Base-by-base conservation (phyloP, 2,797 vertebrate species). In the Denticeps clupeoides region DNA sequence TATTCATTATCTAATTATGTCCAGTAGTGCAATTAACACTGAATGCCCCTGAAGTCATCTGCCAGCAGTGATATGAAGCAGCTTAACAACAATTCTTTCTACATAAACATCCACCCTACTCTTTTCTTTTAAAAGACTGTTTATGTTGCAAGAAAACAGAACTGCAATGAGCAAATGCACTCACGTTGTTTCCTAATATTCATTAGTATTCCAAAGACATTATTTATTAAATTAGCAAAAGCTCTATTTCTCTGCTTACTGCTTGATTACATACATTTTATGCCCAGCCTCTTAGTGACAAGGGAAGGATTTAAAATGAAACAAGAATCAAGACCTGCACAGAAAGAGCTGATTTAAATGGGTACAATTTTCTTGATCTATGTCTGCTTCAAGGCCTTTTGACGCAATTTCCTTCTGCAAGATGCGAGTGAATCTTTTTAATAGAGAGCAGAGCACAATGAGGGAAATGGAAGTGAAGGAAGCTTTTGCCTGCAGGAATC, bases 361-460 rank as follows among this genome's bases (percentile, higher is more conserved):
- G 54, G 53, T 58, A 49, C 60, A 53, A 18, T 54, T 59, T 48
- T 51, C 58, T 64, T 70, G 49, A 71, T 72, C 40, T 53, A 61
- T 64, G 54, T 63, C 55, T 53, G 51, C 56, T 71, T 54, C 56
- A 58, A 57, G 58, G 53, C 51, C 45, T 68, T 69, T 68, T 66
- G 32, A 50, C 63, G 60, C 46, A 61, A 60, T 70, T 68, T 65
- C 51, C 48, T 63, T 45, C 8, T 47, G 38, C 43, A 51, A 55
- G 49, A 49, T 67, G 52, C 55, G 29, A 51, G 50, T 32, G 29
- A 67, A 49, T 59, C 46, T 62, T 53, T 64, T 60, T 59, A 41
- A 68, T 45, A 58, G 55, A 66, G 42, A 59, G 53, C 35, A 44
- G 43, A 45, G 42, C 29, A 53, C 38, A 64, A 48, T 45, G 37